These are phyloP conservation scores for Chiroxiphia lanceolata DNA, from an alignment of 2,797 vertebrate genomes.

Conservation along the genomic window DNA sequence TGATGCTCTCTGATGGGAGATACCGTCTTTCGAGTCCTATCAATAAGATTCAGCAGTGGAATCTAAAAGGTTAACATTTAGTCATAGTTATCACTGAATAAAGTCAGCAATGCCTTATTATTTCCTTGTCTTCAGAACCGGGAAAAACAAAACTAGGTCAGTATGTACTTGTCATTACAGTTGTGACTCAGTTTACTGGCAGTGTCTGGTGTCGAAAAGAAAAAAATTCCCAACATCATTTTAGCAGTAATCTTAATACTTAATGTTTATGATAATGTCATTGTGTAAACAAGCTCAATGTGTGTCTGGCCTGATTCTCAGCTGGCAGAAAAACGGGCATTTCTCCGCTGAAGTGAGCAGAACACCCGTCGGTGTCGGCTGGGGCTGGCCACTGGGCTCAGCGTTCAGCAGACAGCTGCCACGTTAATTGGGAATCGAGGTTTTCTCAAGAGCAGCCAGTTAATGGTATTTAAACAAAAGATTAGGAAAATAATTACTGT, in stretches of 20 bases:
- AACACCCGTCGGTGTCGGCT: neutral
- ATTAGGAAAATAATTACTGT: conserved; percentile 53
- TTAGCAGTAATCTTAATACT: neutral
- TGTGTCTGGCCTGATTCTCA: neutral
- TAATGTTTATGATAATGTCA: neutral
- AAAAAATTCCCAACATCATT: conserved; percentile 19
- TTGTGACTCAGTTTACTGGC: conserved; percentile 67
- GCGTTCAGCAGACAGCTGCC: conserved; percentile 48
- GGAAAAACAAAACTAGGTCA: conserved; percentile 65
- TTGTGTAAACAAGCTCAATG: conserved; percentile 15
- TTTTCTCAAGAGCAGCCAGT: conserved; percentile 49
- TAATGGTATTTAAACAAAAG: conserved; percentile 66
- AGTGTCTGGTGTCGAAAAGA: neutral
- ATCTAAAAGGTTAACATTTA: conserved; percentile 56
- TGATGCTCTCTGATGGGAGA: neutral
- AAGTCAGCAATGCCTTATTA: conserved; percentile 37
- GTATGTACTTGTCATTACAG: conserved; percentile 25
- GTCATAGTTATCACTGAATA: conserved; percentile 35
- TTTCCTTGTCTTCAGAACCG: conserved; percentile 32
- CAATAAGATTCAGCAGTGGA: neutral
- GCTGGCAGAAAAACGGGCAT: neutral
- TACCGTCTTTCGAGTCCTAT: neutral
- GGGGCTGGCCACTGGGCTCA: conserved; percentile 10
- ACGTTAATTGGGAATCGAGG: conserved; percentile 9
- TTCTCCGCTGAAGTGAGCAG: neutral